Evolutionary conservation across 1,140 invertebrate species (phyloP), one percentile per base, ranked within the genome.

Genomic region (Hyphantria cunea): DNA sequence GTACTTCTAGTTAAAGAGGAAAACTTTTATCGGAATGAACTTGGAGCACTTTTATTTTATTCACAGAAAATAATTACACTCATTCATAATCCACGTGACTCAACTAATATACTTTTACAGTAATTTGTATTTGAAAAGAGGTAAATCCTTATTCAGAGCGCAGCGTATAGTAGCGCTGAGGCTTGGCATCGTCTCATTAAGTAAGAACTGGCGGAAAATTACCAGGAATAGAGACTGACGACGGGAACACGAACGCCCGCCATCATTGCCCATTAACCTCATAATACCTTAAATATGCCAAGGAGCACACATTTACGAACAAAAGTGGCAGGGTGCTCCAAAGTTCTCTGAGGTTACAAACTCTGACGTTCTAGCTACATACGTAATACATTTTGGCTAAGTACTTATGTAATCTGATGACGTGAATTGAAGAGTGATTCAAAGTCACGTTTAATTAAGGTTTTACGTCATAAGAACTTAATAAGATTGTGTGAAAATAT

Each of bases 281-380:
- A 72, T 80, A 83, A 85, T 76, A 74, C 68, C 70, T 81, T 78
- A 78, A 84, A 84, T 82, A 81, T 84, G 82, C 74, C 80, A 81
- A 82, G 70, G 72, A 79, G 72, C 70, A 50, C 55, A 63, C 66
- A 68, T 70, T 68, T 56, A 66, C 14, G 71, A 69, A 66, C 76
- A 72, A 80, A 75, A 76, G 74, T 74, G 62, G 59, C 65, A 61
- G 44, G 32, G 56, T 49, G 50, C 41, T 44, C 58, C 53, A 65
- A 70, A 73, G 32, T 76, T 72, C 41, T 6, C 33, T 6, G 33
- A 34, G 17, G 42, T 51, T 34, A 15, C 50, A n/a, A 17, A 56
- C 42, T 47, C 32, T 9, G 32, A 44, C 54, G 32, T 58, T 48
- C n/a, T n/a, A n/a, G n/a, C n/a, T n/a, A n/a, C n/a, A 10, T 13